phyloP scores from a whole-genome alignment of 2,797 vertebrate species.

The Lagodon rhomboides region DNA sequence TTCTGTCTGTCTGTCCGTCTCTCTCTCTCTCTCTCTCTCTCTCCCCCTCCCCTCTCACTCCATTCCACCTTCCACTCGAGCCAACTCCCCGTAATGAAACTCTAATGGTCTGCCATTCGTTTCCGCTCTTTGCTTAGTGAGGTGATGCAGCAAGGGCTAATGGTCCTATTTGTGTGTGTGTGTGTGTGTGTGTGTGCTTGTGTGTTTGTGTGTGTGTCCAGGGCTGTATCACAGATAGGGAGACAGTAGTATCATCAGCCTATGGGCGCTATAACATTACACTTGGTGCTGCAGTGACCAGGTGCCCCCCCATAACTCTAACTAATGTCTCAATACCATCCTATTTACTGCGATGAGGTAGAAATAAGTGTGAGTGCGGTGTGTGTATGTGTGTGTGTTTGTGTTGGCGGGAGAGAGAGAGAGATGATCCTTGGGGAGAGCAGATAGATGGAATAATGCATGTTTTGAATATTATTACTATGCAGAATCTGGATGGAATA shows the following conservation, averaged over 20 bases:
- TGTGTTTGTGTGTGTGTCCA: conserved; percentile 55
- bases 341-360: conserved; percentile 60
- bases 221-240: conserved; percentile 66
- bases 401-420: conserved; percentile 44
- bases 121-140: conserved; percentile 80
- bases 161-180: conserved; percentile 73
- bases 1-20: conserved; percentile 29
- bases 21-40: conserved; percentile 18
- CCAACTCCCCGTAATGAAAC: conserved; percentile 81
- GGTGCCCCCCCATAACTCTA: conserved; percentile 70
- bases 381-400: conserved; percentile 29
- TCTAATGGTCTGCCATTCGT: conserved; percentile 82
- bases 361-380: conserved; percentile 29
- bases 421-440: conserved; percentile 64
- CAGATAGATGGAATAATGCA: conserved; percentile 79
- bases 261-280: conserved; percentile 64
- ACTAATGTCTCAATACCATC: conserved; percentile 68
- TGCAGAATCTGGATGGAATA: conserved; percentile 73
- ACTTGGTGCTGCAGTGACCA: conserved; percentile 54
- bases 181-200: conserved; percentile 61
- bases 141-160: conserved; percentile 79
- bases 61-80: conserved; percentile 70
- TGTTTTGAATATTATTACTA: conserved; percentile 78
- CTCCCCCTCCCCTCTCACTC: conserved; percentile 35
- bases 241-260: conserved; percentile 59